phyloP scores from a whole-genome alignment of 2,113 vertebrate genomes.

The Ictidomys tridecemlineatus region DNA sequence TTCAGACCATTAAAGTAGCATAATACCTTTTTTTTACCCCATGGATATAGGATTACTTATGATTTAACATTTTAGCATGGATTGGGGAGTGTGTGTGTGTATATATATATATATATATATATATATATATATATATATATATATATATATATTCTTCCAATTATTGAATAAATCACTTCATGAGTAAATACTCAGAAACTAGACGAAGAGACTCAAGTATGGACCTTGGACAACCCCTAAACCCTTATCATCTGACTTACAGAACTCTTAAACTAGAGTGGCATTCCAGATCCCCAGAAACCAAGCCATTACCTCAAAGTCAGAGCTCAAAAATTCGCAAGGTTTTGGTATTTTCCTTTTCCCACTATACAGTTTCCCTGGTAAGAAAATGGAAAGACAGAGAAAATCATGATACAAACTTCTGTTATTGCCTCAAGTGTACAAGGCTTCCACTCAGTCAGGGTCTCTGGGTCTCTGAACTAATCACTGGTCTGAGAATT shows the following conservation, averaged over 20 bases:
- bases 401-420: not conserved
- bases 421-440: not conserved
- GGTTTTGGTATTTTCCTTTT: slow-evolving; percentile 13
- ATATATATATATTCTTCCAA: too few relatives aligned
- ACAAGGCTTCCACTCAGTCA: not conserved
- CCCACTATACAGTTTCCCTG: not conserved
- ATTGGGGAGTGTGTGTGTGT: not conserved
- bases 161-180: not conserved
- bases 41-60: not conserved
- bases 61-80: slow-evolving; percentile 9
- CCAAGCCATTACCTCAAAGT: not conserved
- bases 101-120: too few relatives aligned
- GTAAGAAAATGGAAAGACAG: not conserved
- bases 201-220: not conserved
- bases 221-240: not conserved
- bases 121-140: too few relatives aligned
- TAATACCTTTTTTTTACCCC: not conserved
- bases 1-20: not conserved
- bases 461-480: not conserved
- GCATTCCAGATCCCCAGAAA: not conserved
- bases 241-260: not conserved
- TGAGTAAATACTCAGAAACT: not conserved
- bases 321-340: slow-evolving; percentile 1
- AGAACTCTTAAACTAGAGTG: not conserved
- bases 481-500: not conserved